A percentile compares a stretch with the other conserved stretches of the same genome.
These are phyloP conservation scores for Cyrtodaria siliqua DNA, from an alignment of 2,888 invertebrate genomes.

Conservation along the genomic window DNA sequence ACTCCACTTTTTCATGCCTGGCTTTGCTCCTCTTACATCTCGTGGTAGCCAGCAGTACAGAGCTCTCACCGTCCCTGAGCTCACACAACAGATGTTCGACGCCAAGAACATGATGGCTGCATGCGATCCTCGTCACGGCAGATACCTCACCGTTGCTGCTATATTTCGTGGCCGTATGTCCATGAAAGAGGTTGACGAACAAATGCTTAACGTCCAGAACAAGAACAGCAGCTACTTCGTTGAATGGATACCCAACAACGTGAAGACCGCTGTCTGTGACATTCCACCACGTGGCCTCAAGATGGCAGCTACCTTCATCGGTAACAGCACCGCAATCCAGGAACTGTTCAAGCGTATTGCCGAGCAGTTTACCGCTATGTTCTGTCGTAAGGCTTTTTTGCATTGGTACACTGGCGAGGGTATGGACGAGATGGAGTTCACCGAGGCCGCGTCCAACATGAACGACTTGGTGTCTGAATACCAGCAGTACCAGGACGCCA, in stretches of 20 bases:
- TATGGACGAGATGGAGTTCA: constrained; percentile 99
- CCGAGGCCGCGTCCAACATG: constrained; percentile 98
- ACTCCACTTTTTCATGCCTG: constrained; percentile 95
- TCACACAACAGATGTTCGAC: constrained; percentile 92
- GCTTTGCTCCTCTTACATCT: constrained; percentile 90
- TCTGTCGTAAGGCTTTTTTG: constrained; percentile 97
- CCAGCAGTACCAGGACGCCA: constrained; percentile 85
- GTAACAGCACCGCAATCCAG: constrained; percentile 85
- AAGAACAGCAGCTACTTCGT: constrained; percentile 86
- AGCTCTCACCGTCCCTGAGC: constrained; percentile 75
- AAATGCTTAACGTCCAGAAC: constrained; percentile 93
- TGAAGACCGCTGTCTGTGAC: constrained; percentile 87
- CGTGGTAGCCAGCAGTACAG: constrained; percentile 90
- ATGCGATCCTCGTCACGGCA: constrained; percentile 80
- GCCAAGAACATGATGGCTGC: constrained; percentile 92
- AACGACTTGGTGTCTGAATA: constrained; percentile 88
- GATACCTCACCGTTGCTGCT: constrained; percentile 82
- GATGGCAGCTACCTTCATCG: constrained; percentile 97
- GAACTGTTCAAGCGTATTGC: constrained; percentile 84
- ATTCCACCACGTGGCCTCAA: constrained; percentile 96
- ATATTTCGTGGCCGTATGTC: constrained; percentile 84
- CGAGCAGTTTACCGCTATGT: constrained; percentile 93
- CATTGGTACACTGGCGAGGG: constrained; percentile 99
- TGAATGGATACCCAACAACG: constrained; percentile 85
- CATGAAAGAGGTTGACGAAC: constrained; percentile 88